phyloP scores from a whole-genome alignment of 2,888 invertebrate species.

The Tenthredo mesomela region DNA sequence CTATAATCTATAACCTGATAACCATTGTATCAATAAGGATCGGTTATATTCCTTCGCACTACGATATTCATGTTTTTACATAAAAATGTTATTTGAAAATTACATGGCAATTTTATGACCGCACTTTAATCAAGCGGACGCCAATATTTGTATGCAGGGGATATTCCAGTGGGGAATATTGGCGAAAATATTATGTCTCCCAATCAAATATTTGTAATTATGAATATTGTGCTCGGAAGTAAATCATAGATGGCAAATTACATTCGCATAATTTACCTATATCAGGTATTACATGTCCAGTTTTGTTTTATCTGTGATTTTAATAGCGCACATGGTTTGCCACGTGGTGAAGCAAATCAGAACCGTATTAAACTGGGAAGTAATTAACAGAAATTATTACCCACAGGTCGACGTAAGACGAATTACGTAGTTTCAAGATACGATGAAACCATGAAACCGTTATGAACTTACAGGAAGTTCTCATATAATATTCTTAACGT shows the following conservation, averaged over 20 bases:
- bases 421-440: background rate
- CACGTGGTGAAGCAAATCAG: background rate
- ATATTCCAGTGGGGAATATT: background rate
- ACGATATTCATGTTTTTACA: background rate
- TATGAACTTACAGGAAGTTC: background rate
- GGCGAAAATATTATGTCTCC: background rate
- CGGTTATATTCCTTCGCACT: background rate
- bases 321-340: background rate
- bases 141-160: background rate
- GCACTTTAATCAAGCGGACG: background rate
- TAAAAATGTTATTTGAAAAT: background rate
- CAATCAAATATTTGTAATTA: background rate
- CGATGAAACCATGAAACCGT: background rate
- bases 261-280: background rate
- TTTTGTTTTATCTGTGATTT: background rate
- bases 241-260: background rate
- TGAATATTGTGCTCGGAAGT: background rate
- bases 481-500: background rate
- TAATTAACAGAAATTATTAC: constrained; percentile 3
- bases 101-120: background rate
- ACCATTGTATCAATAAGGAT: background rate
- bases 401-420: too few relatives aligned
- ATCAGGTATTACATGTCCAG: background rate
- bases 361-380: background rate
- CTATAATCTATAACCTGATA: background rate